Percentiles rank a stretch among this genome's conserved stretches.
Conservation (phyloP, 2,113 vertebrate genomes). For the Ciconia boyciana region DNA sequence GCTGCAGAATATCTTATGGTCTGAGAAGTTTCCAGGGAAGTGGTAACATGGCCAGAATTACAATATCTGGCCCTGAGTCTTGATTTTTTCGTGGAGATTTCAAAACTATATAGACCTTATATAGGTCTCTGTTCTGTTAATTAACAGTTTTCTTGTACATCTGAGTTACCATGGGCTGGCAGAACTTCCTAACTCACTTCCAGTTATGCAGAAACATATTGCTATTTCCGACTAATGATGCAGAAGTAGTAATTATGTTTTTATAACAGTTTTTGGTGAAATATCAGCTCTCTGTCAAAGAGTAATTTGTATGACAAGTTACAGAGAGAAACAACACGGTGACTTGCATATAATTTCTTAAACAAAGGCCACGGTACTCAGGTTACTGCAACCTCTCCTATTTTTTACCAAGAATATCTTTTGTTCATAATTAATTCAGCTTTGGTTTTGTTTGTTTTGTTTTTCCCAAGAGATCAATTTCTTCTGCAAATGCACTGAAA, state of each 20-base stretch:
- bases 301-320: slow-evolving; percentile 13
- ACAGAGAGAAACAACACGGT: neutral
- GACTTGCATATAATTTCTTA: neutral
- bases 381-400: neutral
- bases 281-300: neutral
- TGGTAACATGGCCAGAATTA: neutral
- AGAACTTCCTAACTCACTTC: neutral
- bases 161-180: neutral
- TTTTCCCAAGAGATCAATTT: neutral
- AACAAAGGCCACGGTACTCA: neutral
- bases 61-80: neutral
- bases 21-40: neutral
- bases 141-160: neutral
- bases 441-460: neutral
- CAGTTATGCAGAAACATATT: slow-evolving; percentile 8
- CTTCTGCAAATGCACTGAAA: neutral
- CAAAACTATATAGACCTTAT: neutral
- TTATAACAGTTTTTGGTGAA: neutral
- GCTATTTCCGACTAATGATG: slow-evolving; percentile 26
- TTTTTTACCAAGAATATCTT: neutral
- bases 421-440: neutral
- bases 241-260: slow-evolving; percentile 13
- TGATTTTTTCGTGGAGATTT: neutral
- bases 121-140: neutral
- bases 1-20: neutral